Evolutionary conservation across 2,797 vertebrate genomes (phyloP).

Genomic region (Scarus forsteni): DNA sequence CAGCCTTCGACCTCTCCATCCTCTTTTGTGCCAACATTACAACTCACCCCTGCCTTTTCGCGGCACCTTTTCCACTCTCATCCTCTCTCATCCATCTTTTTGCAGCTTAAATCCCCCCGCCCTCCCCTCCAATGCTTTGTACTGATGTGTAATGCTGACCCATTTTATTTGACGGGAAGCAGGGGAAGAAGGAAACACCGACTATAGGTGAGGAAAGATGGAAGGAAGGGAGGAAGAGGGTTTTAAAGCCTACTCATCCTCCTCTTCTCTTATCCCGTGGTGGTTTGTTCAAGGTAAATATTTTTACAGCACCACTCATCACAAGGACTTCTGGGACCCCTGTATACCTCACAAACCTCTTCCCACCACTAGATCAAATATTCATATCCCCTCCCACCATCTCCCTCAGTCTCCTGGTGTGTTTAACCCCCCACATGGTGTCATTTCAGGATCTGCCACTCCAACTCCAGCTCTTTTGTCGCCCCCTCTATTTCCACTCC

Average conservation of each 20-base stretch:
- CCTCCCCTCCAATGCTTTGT: conserved; percentile 35
- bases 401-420: conserved; percentile 35
- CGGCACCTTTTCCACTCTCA: conserved; percentile 22
- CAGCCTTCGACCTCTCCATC: background rate
- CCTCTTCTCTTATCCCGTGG: conserved; percentile 77
- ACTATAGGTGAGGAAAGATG: conserved; percentile 20
- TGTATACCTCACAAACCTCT: conserved; percentile 35
- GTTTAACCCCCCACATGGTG: conserved; percentile 67
- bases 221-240: conserved; percentile 15
- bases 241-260: conserved; percentile 61
- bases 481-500: conserved; percentile 22
- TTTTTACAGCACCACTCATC: conserved; percentile 86
- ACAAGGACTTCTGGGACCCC: conserved; percentile 80
- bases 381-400: conserved; percentile 76
- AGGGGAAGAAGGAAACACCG: conserved; percentile 19
- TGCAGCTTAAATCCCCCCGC: conserved; percentile 32
- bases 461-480: conserved; percentile 26
- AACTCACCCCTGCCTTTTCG: conserved; percentile 15
- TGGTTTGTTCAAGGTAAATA: conserved; percentile 90
- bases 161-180: conserved; percentile 68
- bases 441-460: conserved; percentile 49
- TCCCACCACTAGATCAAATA: conserved; percentile 85
- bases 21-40: conserved; percentile 13
- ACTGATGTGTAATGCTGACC: conserved; percentile 74
- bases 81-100: conserved; percentile 34